These are phyloP conservation scores for Rhizoglyphus robini DNA, from an alignment of 1,140 invertebrate genomes.

Conservation along the genomic window DNA sequence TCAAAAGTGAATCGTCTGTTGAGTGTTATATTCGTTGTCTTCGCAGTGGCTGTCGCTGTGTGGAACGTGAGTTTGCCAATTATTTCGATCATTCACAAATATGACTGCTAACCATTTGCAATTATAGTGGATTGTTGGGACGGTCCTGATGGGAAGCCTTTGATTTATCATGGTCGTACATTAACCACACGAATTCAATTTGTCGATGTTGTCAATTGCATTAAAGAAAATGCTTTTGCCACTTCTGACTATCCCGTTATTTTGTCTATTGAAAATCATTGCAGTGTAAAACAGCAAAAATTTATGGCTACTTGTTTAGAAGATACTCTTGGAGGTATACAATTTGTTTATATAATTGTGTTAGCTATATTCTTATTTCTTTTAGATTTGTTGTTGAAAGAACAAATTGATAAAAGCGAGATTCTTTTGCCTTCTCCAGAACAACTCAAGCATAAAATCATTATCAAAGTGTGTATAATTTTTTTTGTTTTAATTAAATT, in stretches of 20 bases:
- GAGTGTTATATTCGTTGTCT: slow-evolving; percentile 92
- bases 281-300: slow-evolving; percentile 79
- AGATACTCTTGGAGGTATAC: slow-evolving; percentile 67
- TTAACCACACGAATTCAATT: slow-evolving; percentile 93
- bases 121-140: slow-evolving; percentile 72
- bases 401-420: slow-evolving; percentile 68
- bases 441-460: slow-evolving; percentile 55
- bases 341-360: slow-evolving; percentile 45
- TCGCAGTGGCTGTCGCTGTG: slow-evolving; percentile 82
- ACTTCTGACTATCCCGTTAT: slow-evolving; percentile 93
- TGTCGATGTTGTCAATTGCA: slow-evolving; percentile 82
- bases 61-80: slow-evolving; percentile 49
- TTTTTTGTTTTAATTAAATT: neutral
- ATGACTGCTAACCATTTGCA: neutral
- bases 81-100: neutral
- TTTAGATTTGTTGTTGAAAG: slow-evolving; percentile 56
- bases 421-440: slow-evolving; percentile 71
- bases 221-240: slow-evolving; percentile 87
- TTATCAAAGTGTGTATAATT: slow-evolving; percentile 46
- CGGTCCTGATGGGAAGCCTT: slow-evolving; percentile 77
- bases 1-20: slow-evolving; percentile 85
- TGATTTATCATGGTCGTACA: slow-evolving; percentile 95
- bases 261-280: slow-evolving; percentile 96
- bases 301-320: slow-evolving; percentile 82
- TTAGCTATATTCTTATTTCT: neutral